Percentiles rank a stretch among this genome's conserved stretches.
Evolutionary conservation across 2,888 invertebrate species (phyloP).

Genomic region (Morinoia aosen): DNA sequence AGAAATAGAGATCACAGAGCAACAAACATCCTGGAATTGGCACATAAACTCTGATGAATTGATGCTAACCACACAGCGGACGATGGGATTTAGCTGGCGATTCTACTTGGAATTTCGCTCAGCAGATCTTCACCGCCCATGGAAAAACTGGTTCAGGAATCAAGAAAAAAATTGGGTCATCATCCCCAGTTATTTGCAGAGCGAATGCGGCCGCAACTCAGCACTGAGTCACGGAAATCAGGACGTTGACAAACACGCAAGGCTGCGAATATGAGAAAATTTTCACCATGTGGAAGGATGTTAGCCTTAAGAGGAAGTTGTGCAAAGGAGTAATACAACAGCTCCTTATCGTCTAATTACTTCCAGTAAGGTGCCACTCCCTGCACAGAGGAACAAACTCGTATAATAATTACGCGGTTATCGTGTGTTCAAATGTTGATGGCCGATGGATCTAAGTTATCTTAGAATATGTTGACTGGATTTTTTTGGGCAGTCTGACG

Average conservation of each 20-base stretch:
- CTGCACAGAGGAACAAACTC: no score
- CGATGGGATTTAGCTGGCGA: not conserved
- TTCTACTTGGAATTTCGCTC: not conserved
- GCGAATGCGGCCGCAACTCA: not conserved
- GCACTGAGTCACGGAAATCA: not conserved
- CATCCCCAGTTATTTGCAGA: not conserved
- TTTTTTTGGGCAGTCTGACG: no score
- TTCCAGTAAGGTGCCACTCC: not conserved
- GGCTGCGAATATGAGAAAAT: not conserved
- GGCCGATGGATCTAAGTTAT: no score
- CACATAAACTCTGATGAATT: not conserved
- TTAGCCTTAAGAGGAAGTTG: not conserved
- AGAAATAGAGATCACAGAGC: not conserved
- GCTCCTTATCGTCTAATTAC: not conserved
- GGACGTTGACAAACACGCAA: not conserved
- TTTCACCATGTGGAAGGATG: not conserved
- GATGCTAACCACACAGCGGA: not conserved
- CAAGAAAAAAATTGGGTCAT: slow-evolving; percentile 4
- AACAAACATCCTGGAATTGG: not conserved
- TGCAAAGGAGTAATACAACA: not conserved
- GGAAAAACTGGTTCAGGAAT: not conserved
- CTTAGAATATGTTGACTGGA: no score
- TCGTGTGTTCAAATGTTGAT: no score
- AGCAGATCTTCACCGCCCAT: not conserved
- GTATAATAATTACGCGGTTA: no score